Evolutionary conservation across 1,140 invertebrate species (phyloP).

Genomic region (Megathymus violae): DNA sequence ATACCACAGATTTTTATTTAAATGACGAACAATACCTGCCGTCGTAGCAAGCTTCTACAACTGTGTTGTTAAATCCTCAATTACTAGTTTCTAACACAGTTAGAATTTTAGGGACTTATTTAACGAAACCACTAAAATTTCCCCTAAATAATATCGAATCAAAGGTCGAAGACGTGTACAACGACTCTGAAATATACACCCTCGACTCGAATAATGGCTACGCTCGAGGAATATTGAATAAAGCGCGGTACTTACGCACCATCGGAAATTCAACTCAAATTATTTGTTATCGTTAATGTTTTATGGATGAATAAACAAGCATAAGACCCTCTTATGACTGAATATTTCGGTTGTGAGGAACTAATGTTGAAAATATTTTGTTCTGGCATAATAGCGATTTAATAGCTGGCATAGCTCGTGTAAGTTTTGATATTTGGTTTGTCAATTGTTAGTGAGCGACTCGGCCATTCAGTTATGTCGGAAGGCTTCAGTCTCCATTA

Average conservation of each 20-base stretch:
- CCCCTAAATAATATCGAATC: constrained; percentile 7
- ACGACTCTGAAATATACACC: constrained; percentile 15
- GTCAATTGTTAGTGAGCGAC: too few species aligned
- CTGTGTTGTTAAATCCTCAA: too few species aligned
- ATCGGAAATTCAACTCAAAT: constrained; percentile 33
- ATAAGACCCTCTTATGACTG: constrained; percentile 19
- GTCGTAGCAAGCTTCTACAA: too few species aligned
- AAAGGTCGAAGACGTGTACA: constrained; percentile 21
- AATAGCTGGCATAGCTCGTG: background rate
- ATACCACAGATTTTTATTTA: too few species aligned
- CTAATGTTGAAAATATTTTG: background rate
- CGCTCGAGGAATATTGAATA: constrained; percentile 31
- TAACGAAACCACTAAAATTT: constrained; percentile 1
- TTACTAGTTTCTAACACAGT: too few species aligned
- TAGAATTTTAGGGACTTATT: background rate
- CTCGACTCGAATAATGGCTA: constrained; percentile 32
- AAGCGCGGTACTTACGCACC: constrained; percentile 25
- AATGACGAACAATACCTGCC: too few species aligned
- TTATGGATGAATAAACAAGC: constrained; percentile 35
- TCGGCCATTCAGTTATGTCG: too few species aligned
- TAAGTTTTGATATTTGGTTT: too few species aligned
- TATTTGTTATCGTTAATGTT: constrained; percentile 32
- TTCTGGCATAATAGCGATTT: background rate
- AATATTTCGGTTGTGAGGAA: constrained; percentile 11
- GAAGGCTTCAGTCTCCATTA: too few species aligned